Evolutionary conservation across 2,888 invertebrate genomes (phyloP).

Genomic region (Eilema depressum): DNA sequence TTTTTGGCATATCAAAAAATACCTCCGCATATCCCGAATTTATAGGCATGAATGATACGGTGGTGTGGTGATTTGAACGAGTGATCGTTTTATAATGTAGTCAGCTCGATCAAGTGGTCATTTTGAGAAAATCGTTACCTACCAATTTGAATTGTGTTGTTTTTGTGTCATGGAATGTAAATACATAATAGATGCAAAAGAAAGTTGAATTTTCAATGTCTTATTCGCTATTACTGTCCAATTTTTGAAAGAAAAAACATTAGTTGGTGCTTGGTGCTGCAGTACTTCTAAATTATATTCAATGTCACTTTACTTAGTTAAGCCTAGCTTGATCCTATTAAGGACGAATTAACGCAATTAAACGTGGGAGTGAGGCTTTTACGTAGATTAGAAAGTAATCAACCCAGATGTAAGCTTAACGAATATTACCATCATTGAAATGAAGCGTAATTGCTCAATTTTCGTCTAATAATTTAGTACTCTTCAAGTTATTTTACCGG

Average conservation of each 20-base stretch:
- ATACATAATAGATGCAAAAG: no score
- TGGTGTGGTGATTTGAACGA: no score
- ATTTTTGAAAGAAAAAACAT: background rate
- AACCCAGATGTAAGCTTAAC: conserved; percentile 29
- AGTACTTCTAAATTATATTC: background rate
- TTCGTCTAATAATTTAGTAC: conserved; percentile 1
- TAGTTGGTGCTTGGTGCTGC: background rate
- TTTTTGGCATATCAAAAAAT: no score
- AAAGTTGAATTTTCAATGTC: no score
- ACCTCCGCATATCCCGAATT: no score
- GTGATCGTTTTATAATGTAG: no score
- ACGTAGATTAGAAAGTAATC: conserved; percentile 51
- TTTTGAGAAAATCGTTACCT: no score
- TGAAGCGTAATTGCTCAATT: background rate
- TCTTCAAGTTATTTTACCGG: background rate
- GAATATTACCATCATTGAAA: conserved; percentile 12
- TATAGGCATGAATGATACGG: no score
- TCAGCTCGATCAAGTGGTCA: no score
- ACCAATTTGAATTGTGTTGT: no score
- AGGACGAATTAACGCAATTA: conserved; percentile 52
- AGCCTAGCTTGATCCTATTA: conserved; percentile 41
- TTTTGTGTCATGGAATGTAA: no score
- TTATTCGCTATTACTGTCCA: background rate
- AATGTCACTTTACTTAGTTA: conserved; percentile 16
- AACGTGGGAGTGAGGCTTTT: conserved; percentile 47